A percentile compares a stretch with the other conserved stretches of the same genome.
Evolutionary conservation across 2,888 invertebrate species (phyloP).

Genomic region (Agonum fuliginosum): DNA sequence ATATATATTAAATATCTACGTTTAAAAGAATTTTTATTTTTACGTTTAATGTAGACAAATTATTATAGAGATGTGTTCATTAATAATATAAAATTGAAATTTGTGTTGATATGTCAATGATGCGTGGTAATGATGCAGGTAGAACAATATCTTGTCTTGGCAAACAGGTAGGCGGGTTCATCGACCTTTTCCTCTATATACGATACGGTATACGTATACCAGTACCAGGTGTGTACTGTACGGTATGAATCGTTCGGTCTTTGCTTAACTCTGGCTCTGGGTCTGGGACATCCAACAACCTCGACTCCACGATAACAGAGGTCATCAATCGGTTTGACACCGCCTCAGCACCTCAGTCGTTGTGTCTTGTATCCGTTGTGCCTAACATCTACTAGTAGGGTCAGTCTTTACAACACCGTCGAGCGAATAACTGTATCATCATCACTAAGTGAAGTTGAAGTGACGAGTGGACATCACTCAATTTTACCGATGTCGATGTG

Average conservation of each 20-base stretch:
- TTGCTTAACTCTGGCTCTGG: slow-evolving; percentile 37
- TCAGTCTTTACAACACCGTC: background rate
- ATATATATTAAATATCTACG: too few species aligned
- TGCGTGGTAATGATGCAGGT: too few species aligned
- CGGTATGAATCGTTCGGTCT: slow-evolving; percentile 33
- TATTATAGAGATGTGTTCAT: too few species aligned
- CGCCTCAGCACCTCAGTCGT: slow-evolving; percentile 69
- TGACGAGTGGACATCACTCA: background rate
- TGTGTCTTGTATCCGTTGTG: too few species aligned
- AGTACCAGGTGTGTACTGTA: slow-evolving; percentile 7
- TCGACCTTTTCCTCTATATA: too few species aligned
- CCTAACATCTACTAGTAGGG: slow-evolving; percentile 68
- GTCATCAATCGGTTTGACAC: slow-evolving; percentile 64
- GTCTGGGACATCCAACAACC: slow-evolving; percentile 56
- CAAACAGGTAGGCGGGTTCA: slow-evolving; percentile 13
- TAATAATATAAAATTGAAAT: too few species aligned
- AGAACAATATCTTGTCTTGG: too few species aligned
- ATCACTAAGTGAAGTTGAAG: background rate
- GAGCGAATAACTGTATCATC: slow-evolving; percentile 29
- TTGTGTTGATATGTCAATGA: too few species aligned
- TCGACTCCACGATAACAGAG: slow-evolving; percentile 53
- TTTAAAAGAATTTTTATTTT: too few species aligned
- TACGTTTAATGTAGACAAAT: too few species aligned
- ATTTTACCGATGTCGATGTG: slow-evolving; percentile 13
- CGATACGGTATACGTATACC: too few species aligned